Conservation (phyloP, 2,797 vertebrate species). For the Lepus oiostolus region DNA sequence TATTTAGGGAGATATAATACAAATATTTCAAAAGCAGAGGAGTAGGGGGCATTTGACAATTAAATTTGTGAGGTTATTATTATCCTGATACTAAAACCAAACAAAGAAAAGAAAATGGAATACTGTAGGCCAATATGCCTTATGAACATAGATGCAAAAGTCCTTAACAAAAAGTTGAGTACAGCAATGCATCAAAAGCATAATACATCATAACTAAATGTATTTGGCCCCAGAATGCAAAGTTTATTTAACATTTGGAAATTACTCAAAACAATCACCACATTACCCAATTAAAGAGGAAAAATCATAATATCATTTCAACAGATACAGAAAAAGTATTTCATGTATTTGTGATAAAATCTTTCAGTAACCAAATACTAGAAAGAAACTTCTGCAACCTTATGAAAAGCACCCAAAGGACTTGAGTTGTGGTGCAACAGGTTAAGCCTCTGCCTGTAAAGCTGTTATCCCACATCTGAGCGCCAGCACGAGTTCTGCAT, state of each 20-base stretch:
- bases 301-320: conserved; percentile 6
- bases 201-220: background rate
- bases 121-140: background rate
- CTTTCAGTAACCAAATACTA: background rate
- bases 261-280: conserved; percentile 23
- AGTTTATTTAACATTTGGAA: conserved; percentile 55
- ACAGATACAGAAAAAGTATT: background rate
- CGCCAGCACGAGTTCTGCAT: too few relatives aligned
- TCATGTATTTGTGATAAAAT: background rate
- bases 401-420: background rate
- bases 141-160: background rate
- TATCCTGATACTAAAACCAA: background rate
- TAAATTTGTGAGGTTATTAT: background rate
- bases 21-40: background rate
- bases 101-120: background rate
- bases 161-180: conserved; percentile 1
- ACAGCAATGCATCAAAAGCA: background rate
- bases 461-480: too few relatives aligned
- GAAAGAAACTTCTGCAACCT: background rate
- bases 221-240: conserved; percentile 20
- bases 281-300: conserved; percentile 23
- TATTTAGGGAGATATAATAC: background rate
- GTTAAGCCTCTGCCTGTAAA: too few relatives aligned
- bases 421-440: background rate
- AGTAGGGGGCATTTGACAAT: background rate